A percentile compares a stretch with the other conserved stretches of the same genome.
Conservation (phyloP, 2,888 invertebrate species). For the Linyphia triangularis region DNA sequence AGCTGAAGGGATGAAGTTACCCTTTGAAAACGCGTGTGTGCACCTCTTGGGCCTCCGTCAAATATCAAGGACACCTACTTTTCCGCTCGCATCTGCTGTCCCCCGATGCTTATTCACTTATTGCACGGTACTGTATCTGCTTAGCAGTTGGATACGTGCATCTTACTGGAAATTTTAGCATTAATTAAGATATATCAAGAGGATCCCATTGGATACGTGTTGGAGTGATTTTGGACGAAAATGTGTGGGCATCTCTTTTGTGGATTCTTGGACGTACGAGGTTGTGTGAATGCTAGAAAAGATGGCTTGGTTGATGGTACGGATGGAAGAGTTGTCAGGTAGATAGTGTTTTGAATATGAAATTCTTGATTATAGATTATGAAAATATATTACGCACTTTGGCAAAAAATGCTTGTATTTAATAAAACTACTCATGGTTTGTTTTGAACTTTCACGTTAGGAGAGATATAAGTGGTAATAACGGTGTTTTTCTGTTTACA, state of each 20-base stretch:
- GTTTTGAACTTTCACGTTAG: no score
- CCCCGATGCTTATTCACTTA: not conserved
- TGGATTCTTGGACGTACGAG: not conserved
- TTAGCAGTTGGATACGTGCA: no score
- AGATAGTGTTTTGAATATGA: not conserved
- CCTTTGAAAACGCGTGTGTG: constrained; percentile 39
- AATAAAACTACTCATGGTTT: no score
- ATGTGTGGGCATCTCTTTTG: no score
- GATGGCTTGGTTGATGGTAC: not conserved
- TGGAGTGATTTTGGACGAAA: no score
- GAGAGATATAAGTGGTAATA: no score
- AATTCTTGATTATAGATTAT: no score
- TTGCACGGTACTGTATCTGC: not conserved
- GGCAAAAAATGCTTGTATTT: no score
- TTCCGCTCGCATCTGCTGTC: constrained; percentile 22
- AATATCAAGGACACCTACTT: constrained; percentile 52
- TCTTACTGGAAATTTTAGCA: not conserved
- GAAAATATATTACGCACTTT: no score
- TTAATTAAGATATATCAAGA: not conserved
- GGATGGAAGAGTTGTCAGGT: not conserved
- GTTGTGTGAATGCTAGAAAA: no score
- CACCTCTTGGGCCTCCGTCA: constrained; percentile 40
- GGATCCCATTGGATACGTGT: no score
- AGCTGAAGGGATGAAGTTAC: constrained; percentile 7
- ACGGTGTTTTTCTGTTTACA: no score